Conservation (phyloP, 2,888 invertebrate species). For the Tanytarsus gracilentus region DNA sequence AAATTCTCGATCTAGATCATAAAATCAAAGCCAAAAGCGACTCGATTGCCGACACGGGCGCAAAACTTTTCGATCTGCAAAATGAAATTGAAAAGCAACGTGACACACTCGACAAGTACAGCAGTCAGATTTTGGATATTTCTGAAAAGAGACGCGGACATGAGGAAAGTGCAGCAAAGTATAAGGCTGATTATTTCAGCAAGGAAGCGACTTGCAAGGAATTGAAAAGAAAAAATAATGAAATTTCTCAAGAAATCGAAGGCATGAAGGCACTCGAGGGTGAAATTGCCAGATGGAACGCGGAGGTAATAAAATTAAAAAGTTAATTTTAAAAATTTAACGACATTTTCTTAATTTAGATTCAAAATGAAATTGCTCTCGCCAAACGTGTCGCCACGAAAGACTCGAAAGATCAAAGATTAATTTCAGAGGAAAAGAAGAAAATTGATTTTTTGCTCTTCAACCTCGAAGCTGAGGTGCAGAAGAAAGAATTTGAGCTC, state of each 20-base stretch:
- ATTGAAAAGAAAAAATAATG: conserved; percentile 37
- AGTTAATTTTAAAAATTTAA: neutral
- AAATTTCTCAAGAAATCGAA: conserved; percentile 37
- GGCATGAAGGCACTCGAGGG: conserved; percentile 38
- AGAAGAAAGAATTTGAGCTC: conserved; percentile 58
- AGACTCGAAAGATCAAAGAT: conserved; percentile 41
- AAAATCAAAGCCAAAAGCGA: conserved; percentile 36
- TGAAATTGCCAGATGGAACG: conserved; percentile 40
- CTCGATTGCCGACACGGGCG: conserved; percentile 42
- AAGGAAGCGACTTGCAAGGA: conserved; percentile 34
- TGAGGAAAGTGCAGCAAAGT: conserved; percentile 37
- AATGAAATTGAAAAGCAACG: conserved; percentile 45
- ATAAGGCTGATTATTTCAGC: conserved; percentile 40
- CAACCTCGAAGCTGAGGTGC: conserved; percentile 58
- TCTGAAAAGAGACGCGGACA: conserved; percentile 38
- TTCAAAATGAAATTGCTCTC: conserved; percentile 39
- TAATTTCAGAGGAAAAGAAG: conserved; percentile 39
- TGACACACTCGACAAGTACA: conserved; percentile 43
- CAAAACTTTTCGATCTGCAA: conserved; percentile 45
- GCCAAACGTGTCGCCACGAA: conserved; percentile 40
- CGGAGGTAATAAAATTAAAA: conserved; percentile 32
- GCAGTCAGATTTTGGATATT: conserved; percentile 40
- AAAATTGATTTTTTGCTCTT: conserved; percentile 56
- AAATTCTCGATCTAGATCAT: conserved; percentile 57
- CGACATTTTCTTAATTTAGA: conserved; percentile 31